Base-by-base conservation (phyloP, 2,888 invertebrate genomes). In the Cheilosia pagana region DNA sequence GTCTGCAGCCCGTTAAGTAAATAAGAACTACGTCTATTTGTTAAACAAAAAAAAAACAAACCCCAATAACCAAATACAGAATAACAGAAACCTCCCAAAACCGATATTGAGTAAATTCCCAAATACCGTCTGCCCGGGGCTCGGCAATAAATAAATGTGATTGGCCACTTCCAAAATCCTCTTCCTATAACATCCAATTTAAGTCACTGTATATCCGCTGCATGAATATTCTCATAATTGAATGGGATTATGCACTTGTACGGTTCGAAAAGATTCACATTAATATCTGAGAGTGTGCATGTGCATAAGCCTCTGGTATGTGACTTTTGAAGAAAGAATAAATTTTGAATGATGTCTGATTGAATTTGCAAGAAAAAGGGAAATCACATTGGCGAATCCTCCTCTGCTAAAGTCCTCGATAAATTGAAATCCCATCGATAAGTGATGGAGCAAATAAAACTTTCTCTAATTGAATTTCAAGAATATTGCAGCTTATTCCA, bases 341-440 rank as follows among this genome's bases (percentile, higher is more conserved):
- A 79, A 79, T 79, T 83, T 63, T 83, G 79, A 83, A 83, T 74
- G 68, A 83, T 12, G 83, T 75, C 79, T 83, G 83, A 83, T 83
- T 83, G 83, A 83, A 79, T 79, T 83, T 59, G 28, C 12, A 75
- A 57, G n/a, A 50, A 77, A 72, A 63, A 28, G 35, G 35, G 16
- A 43, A 60, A 63, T 28, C 41, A 62, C 81, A 75, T 70, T 31
- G 35, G 4, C 45, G 41, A 60, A 60, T 59, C 48, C 52, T 59
- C 48, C 52, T 35, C 31, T 23, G 8, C 21, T n/a, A 45, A 21
- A 55, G 67, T 70, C 81, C 63, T 81, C 65, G 25, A 48, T 14
- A 39, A 41, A 68, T 50, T n/a, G 14, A 67, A 31, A 57, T 57
- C 23, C 53, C 59, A 81, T 81, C 50, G 77, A 59, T 71, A 83